Conservation (phyloP, 2,113 vertebrate species). For the Caretta caretta region DNA sequence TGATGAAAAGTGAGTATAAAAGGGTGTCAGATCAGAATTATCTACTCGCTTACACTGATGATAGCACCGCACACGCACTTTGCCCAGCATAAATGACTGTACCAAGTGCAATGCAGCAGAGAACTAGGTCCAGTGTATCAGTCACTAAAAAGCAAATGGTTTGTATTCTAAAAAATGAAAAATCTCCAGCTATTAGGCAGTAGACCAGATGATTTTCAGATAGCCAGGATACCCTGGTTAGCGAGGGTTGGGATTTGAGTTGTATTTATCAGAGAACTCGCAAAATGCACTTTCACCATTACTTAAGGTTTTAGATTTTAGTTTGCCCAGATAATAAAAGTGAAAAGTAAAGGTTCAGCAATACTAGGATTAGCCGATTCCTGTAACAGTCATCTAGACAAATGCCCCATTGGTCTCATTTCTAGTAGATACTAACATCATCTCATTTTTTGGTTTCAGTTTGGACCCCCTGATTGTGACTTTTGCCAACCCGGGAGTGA, state of each 20-base stretch:
- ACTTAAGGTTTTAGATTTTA: neutral
- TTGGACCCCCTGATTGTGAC: slow-evolving; percentile 80
- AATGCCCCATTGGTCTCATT: neutral
- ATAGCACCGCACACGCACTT: neutral
- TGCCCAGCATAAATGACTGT: neutral
- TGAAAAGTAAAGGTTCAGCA: accelerated
- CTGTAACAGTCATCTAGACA: neutral
- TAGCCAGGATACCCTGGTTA: neutral
- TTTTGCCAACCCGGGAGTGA: slow-evolving; percentile 71
- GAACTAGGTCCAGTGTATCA: neutral
- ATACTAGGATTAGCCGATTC: no score
- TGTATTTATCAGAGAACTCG: neutral
- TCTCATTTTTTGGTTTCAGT: slow-evolving; percentile 75
- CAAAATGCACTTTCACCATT: neutral
- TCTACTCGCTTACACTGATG: neutral
- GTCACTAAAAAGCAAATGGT: neutral
- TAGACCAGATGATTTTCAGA: neutral
- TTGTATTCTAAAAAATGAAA: neutral
- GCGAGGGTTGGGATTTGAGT: neutral
- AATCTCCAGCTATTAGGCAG: neutral
- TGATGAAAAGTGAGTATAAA: neutral
- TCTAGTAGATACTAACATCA: neutral
- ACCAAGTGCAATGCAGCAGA: neutral
- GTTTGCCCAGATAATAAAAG: neutral
- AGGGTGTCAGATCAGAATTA: neutral